These are phyloP conservation scores for Pocillopora grandis DNA, from an alignment of 92 coral and sea anemone species.

Conservation along the genomic window DNA sequence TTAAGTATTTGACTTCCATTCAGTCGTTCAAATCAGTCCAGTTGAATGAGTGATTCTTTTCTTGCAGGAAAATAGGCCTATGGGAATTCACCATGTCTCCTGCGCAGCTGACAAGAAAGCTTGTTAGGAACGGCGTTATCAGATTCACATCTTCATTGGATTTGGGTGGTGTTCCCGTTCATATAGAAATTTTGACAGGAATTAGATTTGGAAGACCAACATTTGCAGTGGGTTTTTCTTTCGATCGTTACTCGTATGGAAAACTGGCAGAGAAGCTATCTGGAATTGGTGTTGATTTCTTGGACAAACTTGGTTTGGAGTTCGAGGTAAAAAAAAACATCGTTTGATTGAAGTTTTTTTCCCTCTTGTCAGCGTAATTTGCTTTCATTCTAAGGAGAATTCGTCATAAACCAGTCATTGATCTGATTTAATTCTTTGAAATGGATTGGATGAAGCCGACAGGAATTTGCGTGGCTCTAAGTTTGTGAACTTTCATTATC, in stretches of 20 bases:
- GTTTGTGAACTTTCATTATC: too few relatives aligned
- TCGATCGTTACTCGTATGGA: slow-evolving; percentile 94
- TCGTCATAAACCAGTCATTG: too few relatives aligned
- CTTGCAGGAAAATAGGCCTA: slow-evolving; percentile 66
- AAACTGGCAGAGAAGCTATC: slow-evolving; percentile 78
- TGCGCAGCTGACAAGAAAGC: slow-evolving; percentile 60
- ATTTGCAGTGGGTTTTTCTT: slow-evolving; percentile 89
- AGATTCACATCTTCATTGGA: slow-evolving; percentile 81
- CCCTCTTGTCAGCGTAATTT: too few relatives aligned
- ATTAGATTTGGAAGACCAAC: slow-evolving; percentile 42
- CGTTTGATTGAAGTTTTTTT: too few relatives aligned
- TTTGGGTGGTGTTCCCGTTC: slow-evolving; percentile 78
- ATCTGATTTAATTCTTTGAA: too few relatives aligned
- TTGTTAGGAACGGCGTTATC: slow-evolving; percentile 65
- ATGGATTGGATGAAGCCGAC: too few relatives aligned
- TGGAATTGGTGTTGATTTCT: slow-evolving; percentile 74
- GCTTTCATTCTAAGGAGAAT: too few relatives aligned
- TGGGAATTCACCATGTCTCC: slow-evolving; percentile 76
- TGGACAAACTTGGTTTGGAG: slow-evolving; percentile 82
- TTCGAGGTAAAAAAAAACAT: slow-evolving; percentile 70
- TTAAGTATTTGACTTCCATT: too few relatives aligned
- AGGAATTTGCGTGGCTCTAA: too few relatives aligned
- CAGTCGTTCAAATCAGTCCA: too few relatives aligned
- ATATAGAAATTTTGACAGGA: slow-evolving; percentile 74
- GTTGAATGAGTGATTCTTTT: neutral